A percentile compares a stretch with the other conserved stretches of the same genome.
phyloP scores from a whole-genome alignment of 1,140 invertebrate species.

The Pollicipes pollicipes region DNA sequence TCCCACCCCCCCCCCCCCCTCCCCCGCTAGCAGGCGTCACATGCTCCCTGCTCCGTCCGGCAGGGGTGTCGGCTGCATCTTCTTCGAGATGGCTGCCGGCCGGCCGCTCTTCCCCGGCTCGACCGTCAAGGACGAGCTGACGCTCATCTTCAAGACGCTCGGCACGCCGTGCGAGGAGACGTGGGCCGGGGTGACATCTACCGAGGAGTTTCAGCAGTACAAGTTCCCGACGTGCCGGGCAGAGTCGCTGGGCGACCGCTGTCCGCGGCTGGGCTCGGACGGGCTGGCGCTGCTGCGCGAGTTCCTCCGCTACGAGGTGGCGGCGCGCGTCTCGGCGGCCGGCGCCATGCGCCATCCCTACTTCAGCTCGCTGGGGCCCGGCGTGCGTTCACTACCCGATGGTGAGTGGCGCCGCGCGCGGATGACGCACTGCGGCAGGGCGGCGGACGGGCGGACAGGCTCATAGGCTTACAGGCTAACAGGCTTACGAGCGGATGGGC shows the following conservation, averaged over 20 bases:
- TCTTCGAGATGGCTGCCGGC: conserved; percentile 50
- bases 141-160: conserved; percentile 39
- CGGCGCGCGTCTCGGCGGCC: conserved; percentile 36
- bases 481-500: too few species aligned
- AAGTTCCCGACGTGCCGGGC: conserved; percentile 32
- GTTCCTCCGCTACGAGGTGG: conserved; percentile 41
- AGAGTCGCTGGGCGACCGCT: conserved; percentile 35
- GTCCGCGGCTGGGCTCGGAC: conserved; percentile 36
- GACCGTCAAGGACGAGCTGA: conserved; percentile 44
- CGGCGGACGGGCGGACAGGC: too few species aligned
- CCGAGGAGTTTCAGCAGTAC: conserved; percentile 34
- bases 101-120: conserved; percentile 47
- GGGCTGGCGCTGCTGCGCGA: conserved; percentile 37
- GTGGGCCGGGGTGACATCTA: conserved; percentile 32
- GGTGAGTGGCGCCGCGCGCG: too few species aligned
- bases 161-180: conserved; percentile 37
- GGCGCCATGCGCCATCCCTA: conserved; percentile 41
- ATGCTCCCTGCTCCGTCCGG: too few species aligned
- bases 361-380: conserved; percentile 36
- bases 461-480: too few species aligned
- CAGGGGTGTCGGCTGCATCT: conserved; percentile 54
- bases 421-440: too few species aligned
- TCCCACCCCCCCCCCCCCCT: too few species aligned
- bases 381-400: conserved; percentile 36
- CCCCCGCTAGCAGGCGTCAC: too few species aligned